These are phyloP conservation scores for Syngnathus floridae DNA, from an alignment of 2,113 vertebrate species.

Conservation along the genomic window DNA sequence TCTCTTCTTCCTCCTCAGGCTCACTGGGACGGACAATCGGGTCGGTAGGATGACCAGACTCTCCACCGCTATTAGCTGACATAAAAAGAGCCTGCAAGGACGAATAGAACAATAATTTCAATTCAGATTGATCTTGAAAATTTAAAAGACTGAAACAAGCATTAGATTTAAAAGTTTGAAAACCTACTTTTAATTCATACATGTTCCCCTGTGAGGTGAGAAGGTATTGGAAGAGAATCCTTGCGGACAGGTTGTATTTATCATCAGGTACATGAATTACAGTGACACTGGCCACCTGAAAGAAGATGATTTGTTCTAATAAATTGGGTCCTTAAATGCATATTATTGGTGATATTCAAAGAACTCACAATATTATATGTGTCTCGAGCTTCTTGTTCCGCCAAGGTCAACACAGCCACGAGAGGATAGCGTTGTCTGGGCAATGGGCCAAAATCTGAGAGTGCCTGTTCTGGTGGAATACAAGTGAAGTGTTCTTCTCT, in stretches of 20 bases:
- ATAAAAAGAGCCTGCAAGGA: constrained; percentile 87
- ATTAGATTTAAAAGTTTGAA: neutral
- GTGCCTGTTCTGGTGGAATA: constrained; percentile 73
- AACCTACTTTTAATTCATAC: constrained; percentile 86
- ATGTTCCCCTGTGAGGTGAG: constrained; percentile 85
- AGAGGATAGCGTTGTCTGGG: constrained; percentile 84
- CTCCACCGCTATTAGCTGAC: constrained; percentile 74
- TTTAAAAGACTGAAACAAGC: neutral
- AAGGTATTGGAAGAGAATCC: constrained; percentile 87
- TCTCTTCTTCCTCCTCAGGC: neutral
- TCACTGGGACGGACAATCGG: neutral
- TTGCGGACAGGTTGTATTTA: constrained; percentile 79
- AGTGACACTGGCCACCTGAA: constrained; percentile 82
- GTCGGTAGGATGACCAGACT: constrained; percentile 2
- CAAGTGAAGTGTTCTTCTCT: constrained; percentile 69
- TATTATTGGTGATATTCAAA: neutral
- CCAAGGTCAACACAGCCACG: constrained; percentile 80
- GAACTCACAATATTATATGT: constrained; percentile 84
- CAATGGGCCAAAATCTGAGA: constrained; percentile 80
- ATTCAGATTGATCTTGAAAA: neutral
- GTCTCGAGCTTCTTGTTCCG: constrained; percentile 73
- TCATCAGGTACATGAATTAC: constrained; percentile 89
- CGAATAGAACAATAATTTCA: neutral
- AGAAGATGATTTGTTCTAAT: neutral
- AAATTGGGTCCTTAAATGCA: no score